phyloP scores from a whole-genome alignment of 1,140 invertebrate genomes.

The Pseudomyrmex cubaensis region DNA sequence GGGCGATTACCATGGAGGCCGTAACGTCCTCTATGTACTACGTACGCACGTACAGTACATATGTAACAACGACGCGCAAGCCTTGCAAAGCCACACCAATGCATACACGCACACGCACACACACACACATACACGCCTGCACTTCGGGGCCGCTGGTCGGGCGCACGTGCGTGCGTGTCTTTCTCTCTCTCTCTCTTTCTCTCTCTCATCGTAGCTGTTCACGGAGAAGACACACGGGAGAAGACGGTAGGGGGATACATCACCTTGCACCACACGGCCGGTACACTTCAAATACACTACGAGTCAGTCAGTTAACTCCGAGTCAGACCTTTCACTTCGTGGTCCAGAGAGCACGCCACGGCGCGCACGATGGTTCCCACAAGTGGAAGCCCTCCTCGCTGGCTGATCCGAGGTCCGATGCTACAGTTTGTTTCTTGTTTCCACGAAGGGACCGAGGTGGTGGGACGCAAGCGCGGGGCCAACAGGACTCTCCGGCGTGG shows the following conservation, averaged over 20 bases:
- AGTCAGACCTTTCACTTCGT: constrained; percentile 84
- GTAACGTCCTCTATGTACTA: constrained; percentile 77
- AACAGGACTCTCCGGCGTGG: constrained; percentile 65
- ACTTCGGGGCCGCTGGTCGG: constrained; percentile 1
- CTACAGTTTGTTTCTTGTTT: constrained; percentile 80
- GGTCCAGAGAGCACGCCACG: constrained; percentile 83
- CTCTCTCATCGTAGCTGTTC: neutral
- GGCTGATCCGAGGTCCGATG: constrained; percentile 75
- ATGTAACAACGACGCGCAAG: constrained; percentile 44
- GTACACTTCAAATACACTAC: constrained; percentile 76
- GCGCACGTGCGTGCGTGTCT: constrained; percentile 31
- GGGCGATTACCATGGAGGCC: constrained; percentile 81
- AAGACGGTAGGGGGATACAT: constrained; percentile 63
- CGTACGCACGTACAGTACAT: constrained; percentile 44
- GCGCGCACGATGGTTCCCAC: constrained; percentile 82
- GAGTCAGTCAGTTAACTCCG: constrained; percentile 78
- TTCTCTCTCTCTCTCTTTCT: constrained; percentile 13
- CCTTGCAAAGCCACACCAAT: neutral
- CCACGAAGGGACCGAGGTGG: constrained; percentile 61
- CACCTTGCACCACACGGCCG: constrained; percentile 63
- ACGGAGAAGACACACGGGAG: neutral
- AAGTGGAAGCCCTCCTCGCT: constrained; percentile 76
- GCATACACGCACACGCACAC: neutral
- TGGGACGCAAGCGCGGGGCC: constrained; percentile 43
- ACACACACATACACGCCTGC: neutral